Evolutionary conservation across 2,888 invertebrate genomes (phyloP), one percentile per base, ranked within the genome.

Genomic region (Euclidia mi): DNA sequence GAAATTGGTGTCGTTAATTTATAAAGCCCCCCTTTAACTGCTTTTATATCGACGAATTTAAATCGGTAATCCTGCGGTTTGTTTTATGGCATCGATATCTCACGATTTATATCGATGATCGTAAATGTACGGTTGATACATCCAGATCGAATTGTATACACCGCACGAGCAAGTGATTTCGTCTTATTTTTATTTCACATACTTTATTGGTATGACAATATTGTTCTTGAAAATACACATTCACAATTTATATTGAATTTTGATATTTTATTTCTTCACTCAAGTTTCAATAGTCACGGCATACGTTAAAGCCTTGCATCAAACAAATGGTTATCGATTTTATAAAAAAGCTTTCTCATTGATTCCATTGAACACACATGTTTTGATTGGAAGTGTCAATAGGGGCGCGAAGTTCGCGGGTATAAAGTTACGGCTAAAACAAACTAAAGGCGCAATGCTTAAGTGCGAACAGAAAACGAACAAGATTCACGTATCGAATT

Each of bases 341-440:
- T 17, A 10, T 20, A 59, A 65, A 53, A 57, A 65, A 73, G 60
- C 38, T 15, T 62, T 61, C 45, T 48, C 56, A 65, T 68, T 68
- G 69, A 68, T 65, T 69, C 57, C 58, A 69, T 71, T 69, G 61
- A 49, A 37, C 44, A 17, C 78, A 81, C 81, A 84, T 93, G 91
- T 94, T 94, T 90, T 94, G 94, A 92, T 89, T 85, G 82, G 84
- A 90, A 90, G 89, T 91, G 93, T 92, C 93, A 94, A 94, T 94
- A 92, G 87, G 88, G 89, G 90, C 87, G 88, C 89, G 88, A 89
- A 85, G 84, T 76, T 80, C 79, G 79, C 76, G 80, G 78, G 91
- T 90, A 80, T 94, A 83, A 82, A 79, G 85, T 94, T 93, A 92
- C 93, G 79, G 72, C 80, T 83, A 88, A 91, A 90, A 87, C 85